phyloP scores from a whole-genome alignment of 2,888 invertebrate genomes.

The Andrena minutula region DNA sequence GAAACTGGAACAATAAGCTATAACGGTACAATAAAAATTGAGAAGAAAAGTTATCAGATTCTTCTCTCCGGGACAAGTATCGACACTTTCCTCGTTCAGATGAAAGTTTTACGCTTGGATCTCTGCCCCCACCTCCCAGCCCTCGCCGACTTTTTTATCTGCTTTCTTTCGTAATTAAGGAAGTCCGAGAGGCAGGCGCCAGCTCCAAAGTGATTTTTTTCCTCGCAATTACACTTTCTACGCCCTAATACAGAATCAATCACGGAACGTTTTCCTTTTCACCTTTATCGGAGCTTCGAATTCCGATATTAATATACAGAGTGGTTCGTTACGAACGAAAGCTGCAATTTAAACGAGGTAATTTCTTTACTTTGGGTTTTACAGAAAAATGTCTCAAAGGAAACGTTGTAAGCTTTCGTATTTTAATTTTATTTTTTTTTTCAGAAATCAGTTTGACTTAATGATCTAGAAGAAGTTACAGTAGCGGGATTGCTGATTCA shows the following conservation, averaged over 20 bases:
- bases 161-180: constrained; percentile 70
- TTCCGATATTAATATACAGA: constrained; percentile 3
- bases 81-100: constrained; percentile 63
- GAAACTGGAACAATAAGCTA: constrained; percentile 62
- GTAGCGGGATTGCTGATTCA: too few species aligned
- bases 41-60: constrained; percentile 59
- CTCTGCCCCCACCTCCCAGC: constrained; percentile 12
- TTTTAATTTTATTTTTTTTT: too few species aligned
- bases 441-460: too few species aligned
- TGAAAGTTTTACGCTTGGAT: constrained; percentile 59
- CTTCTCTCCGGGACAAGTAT: constrained; percentile 52
- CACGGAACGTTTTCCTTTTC: not conserved
- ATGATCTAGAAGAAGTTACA: too few species aligned
- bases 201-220: constrained; percentile 51
- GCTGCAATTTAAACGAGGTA: not conserved
- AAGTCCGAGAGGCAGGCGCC: constrained; percentile 61
- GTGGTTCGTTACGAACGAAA: not conserved
- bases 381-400: not conserved
- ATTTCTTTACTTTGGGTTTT: not conserved
- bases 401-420: not conserved
- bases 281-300: not conserved
- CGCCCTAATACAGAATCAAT: constrained; percentile 26
- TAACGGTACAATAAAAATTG: constrained; percentile 54
- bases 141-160: constrained; percentile 58
- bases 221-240: constrained; percentile 46